These are phyloP conservation scores for Distichodus sexfasciatus DNA, from an alignment of 2,797 vertebrate species.

Conservation along the genomic window DNA sequence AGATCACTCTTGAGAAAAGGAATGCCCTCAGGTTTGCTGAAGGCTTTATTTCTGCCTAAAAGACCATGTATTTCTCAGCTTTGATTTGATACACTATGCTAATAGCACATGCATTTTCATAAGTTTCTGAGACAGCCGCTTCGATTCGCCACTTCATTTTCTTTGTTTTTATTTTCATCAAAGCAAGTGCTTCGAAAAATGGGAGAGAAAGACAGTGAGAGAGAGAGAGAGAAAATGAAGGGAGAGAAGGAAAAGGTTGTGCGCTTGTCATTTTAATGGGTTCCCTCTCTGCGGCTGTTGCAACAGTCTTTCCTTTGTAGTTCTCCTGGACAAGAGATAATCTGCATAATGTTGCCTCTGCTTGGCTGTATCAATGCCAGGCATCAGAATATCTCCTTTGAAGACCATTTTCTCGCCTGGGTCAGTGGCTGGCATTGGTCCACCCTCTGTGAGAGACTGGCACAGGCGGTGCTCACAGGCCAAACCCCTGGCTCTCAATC, in stretches of 20 bases:
- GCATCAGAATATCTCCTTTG: conserved; percentile 53
- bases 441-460: conserved; percentile 46
- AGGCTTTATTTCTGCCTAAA: conserved; percentile 10
- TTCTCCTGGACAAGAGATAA: conserved; percentile 45
- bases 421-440: conserved; percentile 45
- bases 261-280: conserved; percentile 48
- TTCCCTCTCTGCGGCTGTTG: conserved; percentile 37
- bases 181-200: conserved; percentile 34
- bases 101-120: conserved; percentile 39
- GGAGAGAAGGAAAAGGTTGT: conserved; percentile 30
- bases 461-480: conserved; percentile 25
- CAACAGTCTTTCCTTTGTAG: conserved; percentile 55
- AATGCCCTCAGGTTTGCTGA: conserved; percentile 15
- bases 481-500: conserved; percentile 33
- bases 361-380: conserved; percentile 44
- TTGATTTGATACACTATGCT: conserved; percentile 37
- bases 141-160: conserved; percentile 32
- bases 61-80: conserved; percentile 22
- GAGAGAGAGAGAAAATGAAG: neutral
- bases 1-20: conserved; percentile 10
- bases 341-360: conserved; percentile 50
- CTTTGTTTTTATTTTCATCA: conserved; percentile 39
- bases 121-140: conserved; percentile 31
- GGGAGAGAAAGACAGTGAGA: neutral
- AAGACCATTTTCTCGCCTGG: conserved; percentile 43